Conservation (phyloP, 2,888 invertebrate species). For the Andrena fulva region DNA sequence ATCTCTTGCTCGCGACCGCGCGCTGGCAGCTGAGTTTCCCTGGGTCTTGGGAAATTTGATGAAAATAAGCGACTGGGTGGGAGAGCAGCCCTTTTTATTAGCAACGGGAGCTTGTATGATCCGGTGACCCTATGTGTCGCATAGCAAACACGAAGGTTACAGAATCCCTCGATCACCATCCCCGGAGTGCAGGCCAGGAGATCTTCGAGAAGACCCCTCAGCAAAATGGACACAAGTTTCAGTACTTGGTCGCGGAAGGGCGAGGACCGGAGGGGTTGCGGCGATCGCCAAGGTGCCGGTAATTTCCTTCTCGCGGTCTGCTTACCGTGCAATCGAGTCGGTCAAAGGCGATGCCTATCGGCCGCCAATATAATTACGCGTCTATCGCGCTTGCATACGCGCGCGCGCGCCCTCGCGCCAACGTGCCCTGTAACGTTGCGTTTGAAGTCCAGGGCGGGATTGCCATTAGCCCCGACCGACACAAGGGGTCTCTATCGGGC, state of each 20-base stretch:
- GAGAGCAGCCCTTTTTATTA: not conserved
- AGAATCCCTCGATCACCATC: conserved; percentile 1
- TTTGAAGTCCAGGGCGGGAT: conserved; percentile 80
- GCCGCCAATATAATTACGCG: conserved; percentile 80
- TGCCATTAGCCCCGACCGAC: conserved; percentile 78
- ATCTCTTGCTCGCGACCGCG: conserved; percentile 34
- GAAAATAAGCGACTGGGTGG: not conserved
- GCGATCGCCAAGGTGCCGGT: conserved; percentile 61
- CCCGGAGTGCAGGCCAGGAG: conserved; percentile 12
- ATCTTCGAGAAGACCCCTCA: conserved; percentile 11
- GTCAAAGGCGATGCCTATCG: conserved; percentile 81
- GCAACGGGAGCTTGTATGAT: not conserved
- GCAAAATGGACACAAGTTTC: conserved; percentile 17
- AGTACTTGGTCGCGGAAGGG: conserved; percentile 12
- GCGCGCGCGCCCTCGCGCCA: conserved; percentile 3
- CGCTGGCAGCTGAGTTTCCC: not conserved
- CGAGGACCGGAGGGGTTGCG: conserved; percentile 34
- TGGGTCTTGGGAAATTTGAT: not conserved
- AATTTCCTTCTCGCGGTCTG: conserved; percentile 79
- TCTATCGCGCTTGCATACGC: conserved; percentile 71
- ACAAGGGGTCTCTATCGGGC: conserved; percentile 64
- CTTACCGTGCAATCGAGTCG: conserved; percentile 79
- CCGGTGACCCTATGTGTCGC: too few relatives aligned
- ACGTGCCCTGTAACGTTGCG: conserved; percentile 69
- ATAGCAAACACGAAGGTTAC: not conserved